phyloP scores from a whole-genome alignment of 2,888 invertebrate genomes.

The Andrena flavipes region DNA sequence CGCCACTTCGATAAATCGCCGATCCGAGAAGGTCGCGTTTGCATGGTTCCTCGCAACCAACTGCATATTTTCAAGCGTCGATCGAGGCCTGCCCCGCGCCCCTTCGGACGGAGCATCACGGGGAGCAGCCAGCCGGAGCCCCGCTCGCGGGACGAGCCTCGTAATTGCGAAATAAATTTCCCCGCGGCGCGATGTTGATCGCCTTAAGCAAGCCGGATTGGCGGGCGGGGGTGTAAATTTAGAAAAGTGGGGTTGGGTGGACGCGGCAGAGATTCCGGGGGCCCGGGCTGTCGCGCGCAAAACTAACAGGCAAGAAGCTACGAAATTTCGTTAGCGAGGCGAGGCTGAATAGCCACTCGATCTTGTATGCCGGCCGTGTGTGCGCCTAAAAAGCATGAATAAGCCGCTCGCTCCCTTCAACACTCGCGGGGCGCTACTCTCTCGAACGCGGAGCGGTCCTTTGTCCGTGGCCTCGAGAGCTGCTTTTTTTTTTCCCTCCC shows the following conservation, averaged over 20 bases:
- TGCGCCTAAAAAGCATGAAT: slow-evolving; percentile 39
- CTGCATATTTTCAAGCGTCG: slow-evolving; percentile 8
- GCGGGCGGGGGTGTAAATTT: slow-evolving; percentile 35
- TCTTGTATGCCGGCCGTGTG: slow-evolving; percentile 36
- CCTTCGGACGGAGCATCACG: background rate
- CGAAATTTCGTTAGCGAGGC: slow-evolving; percentile 50
- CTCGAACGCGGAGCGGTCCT: slow-evolving; percentile 31
- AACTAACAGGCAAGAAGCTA: slow-evolving; percentile 45
- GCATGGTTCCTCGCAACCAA: background rate
- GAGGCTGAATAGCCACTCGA: slow-evolving; percentile 45
- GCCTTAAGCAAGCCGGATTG: slow-evolving; percentile 1
- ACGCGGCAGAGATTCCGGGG: slow-evolving; percentile 6
- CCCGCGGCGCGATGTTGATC: background rate
- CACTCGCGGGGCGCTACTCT: slow-evolving; percentile 15
- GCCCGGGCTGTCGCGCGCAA: background rate
- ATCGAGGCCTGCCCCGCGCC: background rate
- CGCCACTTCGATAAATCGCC: no score
- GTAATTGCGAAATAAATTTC: slow-evolving; percentile 15
- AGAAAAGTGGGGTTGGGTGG: background rate
- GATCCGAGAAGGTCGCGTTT: no score
- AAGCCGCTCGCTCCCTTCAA: slow-evolving; percentile 27
- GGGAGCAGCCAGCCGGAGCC: background rate
- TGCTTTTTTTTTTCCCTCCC: slow-evolving; percentile 10
- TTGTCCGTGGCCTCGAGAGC: slow-evolving; percentile 28
- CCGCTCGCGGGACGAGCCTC: background rate